Evolutionary conservation across 2,797 vertebrate species (phyloP), one percentile per base, ranked within the genome.

Genomic region (Garrulus glandarius): DNA sequence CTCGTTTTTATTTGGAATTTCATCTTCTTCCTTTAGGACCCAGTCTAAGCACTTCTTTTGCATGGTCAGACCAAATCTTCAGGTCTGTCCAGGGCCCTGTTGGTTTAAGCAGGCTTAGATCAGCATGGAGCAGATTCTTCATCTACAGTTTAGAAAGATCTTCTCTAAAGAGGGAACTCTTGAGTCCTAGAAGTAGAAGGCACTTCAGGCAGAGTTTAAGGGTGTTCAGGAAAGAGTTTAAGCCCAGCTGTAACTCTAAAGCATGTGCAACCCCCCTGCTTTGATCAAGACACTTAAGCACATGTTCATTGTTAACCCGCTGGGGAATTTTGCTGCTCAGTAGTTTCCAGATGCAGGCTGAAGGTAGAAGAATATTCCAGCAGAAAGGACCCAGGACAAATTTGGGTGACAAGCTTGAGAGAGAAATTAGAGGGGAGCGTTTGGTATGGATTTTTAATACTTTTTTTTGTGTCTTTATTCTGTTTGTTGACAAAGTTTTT

Each of bases 161-260:
- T 60, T 64, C 37, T 74, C 49, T 68, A 11, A 53, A 53, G 53
- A 71, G 22, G 20, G 19, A 84, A n/a, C 27, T 77, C 36, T 61
- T 60, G 15, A 43, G 7, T 75, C 37, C 44, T 77, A 21, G 70
- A 59, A 18, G 44, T 37, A 12, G 46, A 77, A 83, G 39, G 7
- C 18, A 30, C 65, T 68, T 79, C 49, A 52, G 52, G 34, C 52
- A 49, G 27, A 22, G 3, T 50, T 85, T 68, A 56, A 80, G 27
- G 19, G 37, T 78, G 41, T 64, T 89, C 55, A 71, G 87, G 50
- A 71, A 92, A 55, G 82, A 80, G 39, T n/a, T 83, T 74, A 43
- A 67, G 60, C 65, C 50, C 49, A 71, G 47, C 64, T 92, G 27
- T 87, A 70, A 39, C 29, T 89, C 47, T 59, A 57, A 78, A 76